These are phyloP conservation scores for Callinectes sapidus DNA, from an alignment of 2,888 invertebrate species.

Conservation along the genomic window DNA sequence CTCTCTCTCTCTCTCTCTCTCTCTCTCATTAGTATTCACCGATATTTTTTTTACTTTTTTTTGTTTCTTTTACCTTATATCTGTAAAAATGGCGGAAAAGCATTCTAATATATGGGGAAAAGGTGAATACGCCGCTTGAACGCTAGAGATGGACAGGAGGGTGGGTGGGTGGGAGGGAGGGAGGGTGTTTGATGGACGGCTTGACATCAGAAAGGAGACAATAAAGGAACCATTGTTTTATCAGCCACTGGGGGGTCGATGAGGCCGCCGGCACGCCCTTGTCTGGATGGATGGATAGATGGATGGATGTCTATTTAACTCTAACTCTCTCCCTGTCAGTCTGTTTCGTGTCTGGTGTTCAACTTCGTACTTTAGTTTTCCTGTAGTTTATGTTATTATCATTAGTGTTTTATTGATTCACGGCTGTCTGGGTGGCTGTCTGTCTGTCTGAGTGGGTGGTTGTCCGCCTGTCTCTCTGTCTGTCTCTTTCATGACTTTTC, in stretches of 20 bases:
- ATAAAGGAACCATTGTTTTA: constrained; percentile 37
- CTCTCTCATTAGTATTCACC: constrained; percentile 54
- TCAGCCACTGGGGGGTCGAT: constrained; percentile 30
- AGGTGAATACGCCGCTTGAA: not conserved
- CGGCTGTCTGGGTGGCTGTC: not conserved
- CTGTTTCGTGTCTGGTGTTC: not conserved
- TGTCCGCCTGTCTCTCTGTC: too few relatives aligned
- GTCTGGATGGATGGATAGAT: not conserved
- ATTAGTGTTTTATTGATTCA: too few relatives aligned
- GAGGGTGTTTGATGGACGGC: constrained; percentile 19
- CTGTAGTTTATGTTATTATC: not conserved
- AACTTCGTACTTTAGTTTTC: not conserved
- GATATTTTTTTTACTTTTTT: constrained; percentile 57
- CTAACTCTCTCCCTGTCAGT: not conserved
- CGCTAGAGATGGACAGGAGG: not conserved
- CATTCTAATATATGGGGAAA: not conserved
- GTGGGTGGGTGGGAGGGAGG: not conserved
- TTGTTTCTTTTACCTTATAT: not conserved
- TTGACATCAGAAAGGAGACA: constrained; percentile 27
- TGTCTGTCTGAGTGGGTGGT: not conserved
- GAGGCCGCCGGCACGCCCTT: constrained; percentile 29
- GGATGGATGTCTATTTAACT: not conserved
- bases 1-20: constrained; percentile 49
- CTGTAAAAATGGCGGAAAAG: not conserved
- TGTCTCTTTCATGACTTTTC: not conserved